Base-by-base conservation (phyloP, 1,140 invertebrate species). In the Bombus impatiens region DNA sequence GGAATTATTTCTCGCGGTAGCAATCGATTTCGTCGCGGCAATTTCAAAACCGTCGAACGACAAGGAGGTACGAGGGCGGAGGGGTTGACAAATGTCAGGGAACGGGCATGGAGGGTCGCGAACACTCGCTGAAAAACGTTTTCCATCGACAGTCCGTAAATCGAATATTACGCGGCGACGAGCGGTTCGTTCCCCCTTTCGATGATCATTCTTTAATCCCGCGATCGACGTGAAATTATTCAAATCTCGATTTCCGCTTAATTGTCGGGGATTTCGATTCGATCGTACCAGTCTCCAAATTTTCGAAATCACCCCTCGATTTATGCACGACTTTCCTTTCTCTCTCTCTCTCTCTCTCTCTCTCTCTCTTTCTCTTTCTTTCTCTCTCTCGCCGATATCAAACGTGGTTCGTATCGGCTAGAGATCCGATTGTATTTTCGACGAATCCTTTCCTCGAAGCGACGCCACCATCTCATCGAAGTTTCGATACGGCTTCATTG, bases 201-300 rank as follows among this genome's bases (percentile, higher is more conserved):
- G 32, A 78, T 65, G 87, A 81, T 81, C 79, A 84, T 87, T 89
- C 88, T 89, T 89, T 89, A 89, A 89, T 86, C 80, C 68, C 67
- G 74, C 65, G 67, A 62, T 67, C 82, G 81, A 87, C 84, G 88
- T 79, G 87, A 89, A 89, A 89, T 89, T 89, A 82, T 86, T 89
- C 77, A 89, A 82, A 88, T 88, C 81, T 82, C 87, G 79, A 88
- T 82, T 86, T 75, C 59, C 87, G 87, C 86, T 86, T 83, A 87
- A 82, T 78, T 74, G 87, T 83, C 88, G 53, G 75, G 72, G 80
- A 86, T 89, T 87, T 84, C 88, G 77, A 89, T 89, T 89, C 80
- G 72, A 68, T 47, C 62, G 76, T 65, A 47, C 87, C 59, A n/a
- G 59, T 83, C 81, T 74, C 5, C 67, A 85, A 89, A 89, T 81